Base-by-base conservation (phyloP, 2,113 vertebrate species). In the Vulpes ferrilata region DNA sequence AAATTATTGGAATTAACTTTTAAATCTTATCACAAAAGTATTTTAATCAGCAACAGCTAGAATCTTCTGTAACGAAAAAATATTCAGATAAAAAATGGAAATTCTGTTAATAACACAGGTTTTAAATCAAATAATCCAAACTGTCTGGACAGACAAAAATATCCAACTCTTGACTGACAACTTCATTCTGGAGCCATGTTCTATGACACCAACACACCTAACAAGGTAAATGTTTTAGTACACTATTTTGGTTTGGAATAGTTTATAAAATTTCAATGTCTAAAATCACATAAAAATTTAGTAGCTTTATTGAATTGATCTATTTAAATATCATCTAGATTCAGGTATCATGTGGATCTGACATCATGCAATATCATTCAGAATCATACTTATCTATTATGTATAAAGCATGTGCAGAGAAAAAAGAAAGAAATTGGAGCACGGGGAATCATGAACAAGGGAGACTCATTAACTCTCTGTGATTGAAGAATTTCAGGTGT, bases 101-200 rank as follows among this genome's bases (percentile, higher is more conserved):
- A 74, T 95, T 94, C 55, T 65, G 16, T 76, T 76, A 43, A 67
- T 69, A 76, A 65, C 2, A 13, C 12, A 84, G n/a, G 20, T 81
- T 82, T 81, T 91, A 11, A n/a, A 69, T 93, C 38, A 97, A 97
- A 93, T 38, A 93, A n/a, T 69, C 9, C 0, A 16, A 55, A 96
- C 79, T 62, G 59, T 62, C 51, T 84, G 76, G 5, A 25, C 32
- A 73, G 62, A 57, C 3, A 59, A 59, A 96, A 90, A 71, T 20
- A 67, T 25, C 17, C 55, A 55, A 30, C 7, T 60, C 1, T 78
- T 93, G 27, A 59, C 32, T 64, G 12, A 55, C 69, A 13, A 81
- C 64, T 89, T 81, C 23, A 67, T 25, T 82, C 19, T 91, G 23
- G 27, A 93, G 48, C 78, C n/a, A 76, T n/a, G 20, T 73, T 80